phyloP scores from a whole-genome alignment of 2,888 invertebrate species.

The Agrotis clavis region DNA sequence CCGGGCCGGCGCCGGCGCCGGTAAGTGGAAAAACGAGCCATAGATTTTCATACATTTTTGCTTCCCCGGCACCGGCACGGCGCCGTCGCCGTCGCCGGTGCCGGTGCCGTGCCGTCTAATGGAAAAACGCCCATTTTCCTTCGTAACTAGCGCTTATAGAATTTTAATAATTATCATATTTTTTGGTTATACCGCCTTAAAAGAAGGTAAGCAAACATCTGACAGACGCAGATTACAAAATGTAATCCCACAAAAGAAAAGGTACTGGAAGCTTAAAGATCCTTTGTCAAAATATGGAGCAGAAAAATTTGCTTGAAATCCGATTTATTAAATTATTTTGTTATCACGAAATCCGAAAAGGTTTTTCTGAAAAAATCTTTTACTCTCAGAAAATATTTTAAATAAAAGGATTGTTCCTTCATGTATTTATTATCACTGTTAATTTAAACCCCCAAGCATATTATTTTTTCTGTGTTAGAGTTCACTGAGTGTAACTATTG shows the following conservation, averaged over 20 bases:
- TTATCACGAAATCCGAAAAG: constrained; percentile 34
- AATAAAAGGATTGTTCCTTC: not conserved
- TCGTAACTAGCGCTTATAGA: not conserved
- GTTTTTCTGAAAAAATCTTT: constrained; percentile 2
- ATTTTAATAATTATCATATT: constrained; percentile 21
- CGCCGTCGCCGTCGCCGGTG: too few relatives aligned
- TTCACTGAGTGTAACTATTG: constrained; percentile 10
- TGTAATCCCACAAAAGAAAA: constrained; percentile 62
- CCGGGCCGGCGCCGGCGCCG: too few relatives aligned
- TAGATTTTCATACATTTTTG: too few relatives aligned
- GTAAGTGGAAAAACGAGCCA: too few relatives aligned
- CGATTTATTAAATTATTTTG: constrained; percentile 44
- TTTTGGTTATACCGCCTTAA: constrained; percentile 1
- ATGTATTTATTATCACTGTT: not conserved
- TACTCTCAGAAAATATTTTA: not conserved
- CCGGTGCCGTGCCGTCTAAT: too few relatives aligned
- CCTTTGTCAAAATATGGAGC: constrained; percentile 63
- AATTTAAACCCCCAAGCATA: not conserved
- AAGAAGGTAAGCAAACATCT: constrained; percentile 33
- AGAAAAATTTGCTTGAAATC: constrained; percentile 53
- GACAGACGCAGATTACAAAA: constrained; percentile 62
- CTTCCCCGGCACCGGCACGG: too few relatives aligned
- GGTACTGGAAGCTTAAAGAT: constrained; percentile 59
- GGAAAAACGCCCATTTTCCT: too few relatives aligned
- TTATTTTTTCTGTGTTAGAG: not conserved